Evolutionary conservation across 2,797 vertebrate genomes (phyloP).

Genomic region (Serranus cabrilla): DNA sequence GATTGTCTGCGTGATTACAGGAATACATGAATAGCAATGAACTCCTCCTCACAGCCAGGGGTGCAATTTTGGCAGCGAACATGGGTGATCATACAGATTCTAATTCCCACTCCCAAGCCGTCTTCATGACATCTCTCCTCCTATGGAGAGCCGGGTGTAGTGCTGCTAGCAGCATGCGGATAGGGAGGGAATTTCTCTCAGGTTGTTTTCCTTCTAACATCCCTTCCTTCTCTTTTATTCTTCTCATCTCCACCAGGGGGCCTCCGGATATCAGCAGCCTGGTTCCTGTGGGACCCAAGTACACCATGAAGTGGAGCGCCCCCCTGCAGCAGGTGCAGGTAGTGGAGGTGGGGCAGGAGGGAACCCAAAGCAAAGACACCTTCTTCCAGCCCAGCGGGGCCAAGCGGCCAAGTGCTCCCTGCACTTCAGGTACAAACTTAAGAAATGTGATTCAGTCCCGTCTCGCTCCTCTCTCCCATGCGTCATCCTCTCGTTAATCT

Average conservation of each 20-base stretch:
- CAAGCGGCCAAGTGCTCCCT: conserved; percentile 73
- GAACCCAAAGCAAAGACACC: conserved; percentile 85
- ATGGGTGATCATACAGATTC: conserved; percentile 64
- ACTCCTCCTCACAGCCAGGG: conserved; percentile 65
- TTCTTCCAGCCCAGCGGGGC: conserved; percentile 82
- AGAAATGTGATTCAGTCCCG: not conserved
- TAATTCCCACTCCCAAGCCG: conserved; percentile 47
- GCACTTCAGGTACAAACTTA: conserved; percentile 77
- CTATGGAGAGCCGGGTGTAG: conserved; percentile 15
- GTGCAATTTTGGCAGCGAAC: conserved; percentile 56
- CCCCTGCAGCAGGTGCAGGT: conserved; percentile 94
- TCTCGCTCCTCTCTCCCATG: conserved; percentile 17
- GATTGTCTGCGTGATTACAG: conserved; percentile 77
- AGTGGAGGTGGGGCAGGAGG: conserved; percentile 94
- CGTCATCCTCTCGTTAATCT: conserved; percentile 60
- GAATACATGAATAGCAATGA: conserved; percentile 84
- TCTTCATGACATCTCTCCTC: conserved; percentile 53
- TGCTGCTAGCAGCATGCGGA: conserved; percentile 65
- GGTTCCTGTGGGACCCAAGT: conserved; percentile 94
- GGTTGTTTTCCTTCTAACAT: conserved; percentile 2
- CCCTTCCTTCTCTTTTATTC: not conserved
- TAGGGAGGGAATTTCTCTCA: conserved; percentile 70
- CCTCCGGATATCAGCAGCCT: conserved; percentile 94
- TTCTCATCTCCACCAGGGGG: conserved; percentile 83
- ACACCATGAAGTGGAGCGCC: conserved; percentile 96